phyloP scores from a whole-genome alignment of 2,797 vertebrate genomes.

The Crocidura indochinensis region DNA sequence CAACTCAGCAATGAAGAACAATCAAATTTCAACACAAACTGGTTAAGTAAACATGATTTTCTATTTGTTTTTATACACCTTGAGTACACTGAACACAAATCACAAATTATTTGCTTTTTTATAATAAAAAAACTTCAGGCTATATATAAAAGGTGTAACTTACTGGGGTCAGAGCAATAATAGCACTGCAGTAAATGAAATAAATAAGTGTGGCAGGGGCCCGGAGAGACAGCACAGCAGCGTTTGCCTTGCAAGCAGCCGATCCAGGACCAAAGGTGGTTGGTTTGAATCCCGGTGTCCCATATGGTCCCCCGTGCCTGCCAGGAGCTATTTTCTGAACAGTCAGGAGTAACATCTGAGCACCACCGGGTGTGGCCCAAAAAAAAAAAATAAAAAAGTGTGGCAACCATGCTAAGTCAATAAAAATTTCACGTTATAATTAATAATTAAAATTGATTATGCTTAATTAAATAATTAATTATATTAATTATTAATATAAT shows the following conservation, averaged over 20 bases:
- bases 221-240: no score
- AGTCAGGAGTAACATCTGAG: no score
- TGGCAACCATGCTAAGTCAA: conserved; percentile 29
- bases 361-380: no score
- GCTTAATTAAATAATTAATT: no score
- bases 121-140: not conserved
- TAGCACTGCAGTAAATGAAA: conserved; percentile 3
- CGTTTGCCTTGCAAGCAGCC: no score
- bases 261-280: no score
- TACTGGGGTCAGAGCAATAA: not conserved
- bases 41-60: conserved; percentile 1
- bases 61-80: conserved; percentile 16
- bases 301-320: no score
- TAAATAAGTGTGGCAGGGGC: not conserved
- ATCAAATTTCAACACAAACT: not conserved
- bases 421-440: not conserved
- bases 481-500: no score
- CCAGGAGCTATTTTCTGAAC: no score
- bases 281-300: no score
- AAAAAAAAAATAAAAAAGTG: not conserved
- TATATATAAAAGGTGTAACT: not conserved
- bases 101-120: no score
- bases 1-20: conserved; percentile 16
- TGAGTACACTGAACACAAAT: not conserved
- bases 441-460: conserved; percentile 32